Evolutionary conservation across 2,888 invertebrate genomes (phyloP), one percentile per base, ranked within the genome.

Genomic region (Thelaira solivaga): DNA sequence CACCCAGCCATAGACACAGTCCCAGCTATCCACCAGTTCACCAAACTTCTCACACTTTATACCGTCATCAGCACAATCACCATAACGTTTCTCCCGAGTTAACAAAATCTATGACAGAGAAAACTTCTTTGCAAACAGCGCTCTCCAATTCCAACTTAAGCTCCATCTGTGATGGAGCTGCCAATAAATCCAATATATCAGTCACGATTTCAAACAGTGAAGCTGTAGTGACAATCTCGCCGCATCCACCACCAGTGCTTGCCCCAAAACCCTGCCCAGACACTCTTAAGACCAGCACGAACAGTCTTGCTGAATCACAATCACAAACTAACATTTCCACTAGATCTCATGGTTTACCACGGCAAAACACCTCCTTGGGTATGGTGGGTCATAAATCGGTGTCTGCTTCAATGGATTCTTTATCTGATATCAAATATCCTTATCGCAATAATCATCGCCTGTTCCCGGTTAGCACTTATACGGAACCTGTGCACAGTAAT

Each of bases 391-490:
- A 73, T 31, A 71, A 76, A 24, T 77, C 80, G 3, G 68, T 77
- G 6, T 68, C 82, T 0, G 72, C 77, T 7, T 75, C 77, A 31
- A 71, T 72, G 71, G 74, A 74, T 43, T 75, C 80, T 64, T 80
- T 81, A 65, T 67, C 82, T 11, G 78, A 80, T 80, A 74, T 81
- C 74, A 78, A 83, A 77, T 31, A 83, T 51, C 83, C 89, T 76
- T 86, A 89, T 85, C 88, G 90, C 84, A 88, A 87, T 83, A 89
- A 89, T 84, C 88, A 89, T 82, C 86, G 93, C 80, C 89, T 94
- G 73, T 94, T 94, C 87, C 92, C 94, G 4, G 91, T 94, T 53
- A 92, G 92, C 85, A 94, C 93, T 10, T 93, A 93, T 85, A 92
- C 93, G 0, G 92, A 92, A 76, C 91, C 89, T 67, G 84, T 88